Evolutionary conservation across 2,113 vertebrate species (phyloP).

Genomic region (Lasiurus cinereus): DNA sequence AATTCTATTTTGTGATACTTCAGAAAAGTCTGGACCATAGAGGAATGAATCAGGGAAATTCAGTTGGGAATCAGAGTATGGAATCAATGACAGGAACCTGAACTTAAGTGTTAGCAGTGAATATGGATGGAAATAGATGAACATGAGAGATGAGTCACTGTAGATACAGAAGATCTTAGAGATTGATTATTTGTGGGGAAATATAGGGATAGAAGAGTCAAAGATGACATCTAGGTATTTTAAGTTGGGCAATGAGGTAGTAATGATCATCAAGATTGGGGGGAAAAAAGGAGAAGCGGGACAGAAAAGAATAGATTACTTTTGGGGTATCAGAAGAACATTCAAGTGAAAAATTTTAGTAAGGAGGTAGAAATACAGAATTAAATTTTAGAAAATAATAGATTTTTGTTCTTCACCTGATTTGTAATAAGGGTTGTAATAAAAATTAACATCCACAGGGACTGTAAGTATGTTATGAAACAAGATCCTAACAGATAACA

Average conservation of each 20-base stretch:
- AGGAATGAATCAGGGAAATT: background rate
- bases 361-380: background rate
- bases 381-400: background rate
- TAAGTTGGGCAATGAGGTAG: background rate
- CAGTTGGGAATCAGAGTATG: background rate
- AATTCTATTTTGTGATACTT: background rate
- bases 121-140: background rate
- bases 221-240: background rate
- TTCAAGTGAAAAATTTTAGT: background rate
- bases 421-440: background rate
- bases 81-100: background rate
- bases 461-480: background rate
- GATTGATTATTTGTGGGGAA: background rate
- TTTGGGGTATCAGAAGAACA: background rate
- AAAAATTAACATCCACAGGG: background rate
- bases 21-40: background rate
- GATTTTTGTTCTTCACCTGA: background rate
- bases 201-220: background rate
- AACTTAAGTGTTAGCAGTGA: background rate
- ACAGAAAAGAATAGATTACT: background rate
- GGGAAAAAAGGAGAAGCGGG: background rate
- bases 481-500: background rate
- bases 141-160: background rate
- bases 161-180: background rate
- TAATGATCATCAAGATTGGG: background rate